A percentile compares a stretch with the other conserved stretches of the same genome.
Conservation (phyloP, 2,113 vertebrate genomes). For the Ageneiosus marmoratus region DNA sequence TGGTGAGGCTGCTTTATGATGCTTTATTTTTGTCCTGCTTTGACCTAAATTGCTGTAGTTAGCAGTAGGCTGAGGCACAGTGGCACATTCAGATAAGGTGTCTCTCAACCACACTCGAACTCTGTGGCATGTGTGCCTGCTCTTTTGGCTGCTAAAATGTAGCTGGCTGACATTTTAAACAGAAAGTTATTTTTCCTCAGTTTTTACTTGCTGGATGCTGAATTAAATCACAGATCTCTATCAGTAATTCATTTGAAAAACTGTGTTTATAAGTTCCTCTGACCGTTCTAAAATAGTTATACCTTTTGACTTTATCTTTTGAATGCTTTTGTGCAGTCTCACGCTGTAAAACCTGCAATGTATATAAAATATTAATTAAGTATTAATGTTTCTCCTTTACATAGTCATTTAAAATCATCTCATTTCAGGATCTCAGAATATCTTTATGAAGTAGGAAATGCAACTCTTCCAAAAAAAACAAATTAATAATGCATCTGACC, state of each 20-base stretch:
- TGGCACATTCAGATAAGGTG: not conserved
- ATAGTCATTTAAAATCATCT: not conserved
- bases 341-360: not conserved
- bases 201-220: not conserved
- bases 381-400: not conserved
- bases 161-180: not conserved
- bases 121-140: not conserved
- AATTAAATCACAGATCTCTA: not conserved
- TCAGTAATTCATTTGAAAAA: not conserved
- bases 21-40: constrained; percentile 21
- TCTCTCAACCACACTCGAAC: not conserved
- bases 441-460: not conserved
- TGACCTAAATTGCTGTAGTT: constrained; percentile 19
- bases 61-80: constrained; percentile 7
- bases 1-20: not conserved
- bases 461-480: not conserved
- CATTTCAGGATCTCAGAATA: not conserved
- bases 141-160: constrained; percentile 16
- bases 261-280: not conserved
- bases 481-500: not conserved
- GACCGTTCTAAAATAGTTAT: not conserved
- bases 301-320: not conserved
- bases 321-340: not conserved
- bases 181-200: not conserved
- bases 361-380: no score